Evolutionary conservation across 2,888 invertebrate species (phyloP), one percentile per base, ranked within the genome.

Genomic region (Tupiocoris notatus): DNA sequence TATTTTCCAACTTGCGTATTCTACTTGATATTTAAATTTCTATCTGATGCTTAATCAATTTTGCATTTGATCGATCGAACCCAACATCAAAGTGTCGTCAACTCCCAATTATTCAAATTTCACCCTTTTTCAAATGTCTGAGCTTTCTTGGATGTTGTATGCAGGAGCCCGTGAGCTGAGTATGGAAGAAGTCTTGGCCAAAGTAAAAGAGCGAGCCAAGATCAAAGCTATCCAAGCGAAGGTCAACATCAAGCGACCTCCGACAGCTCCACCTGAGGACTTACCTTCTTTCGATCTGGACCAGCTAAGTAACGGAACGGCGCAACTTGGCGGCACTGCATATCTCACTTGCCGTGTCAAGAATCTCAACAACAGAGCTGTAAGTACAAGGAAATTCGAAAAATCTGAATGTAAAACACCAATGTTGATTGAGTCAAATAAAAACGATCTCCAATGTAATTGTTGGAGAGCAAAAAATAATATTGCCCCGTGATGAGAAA

Each of bases 341-440:
- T 92, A 90, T 85, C 87, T 93, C 81, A 92, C 92, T 84, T 93
- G 93, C 85, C 89, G 91, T 82, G 91, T 92, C 82, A 88, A 90
- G 77, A 80, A 80, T 73, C 87, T 91, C 80, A 90, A 89, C 81
- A 92, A 92, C 83, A 86, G 92, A 82, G 89, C 89, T 81, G 89
- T 90, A 81, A 85, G 87, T 66, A 22, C 20, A n/a, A n/a, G n/a
- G 12, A 56, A 56, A 16, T 56, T 56, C 16, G 12, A 56, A 56
- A 12, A n/a, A n/a, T n/a, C n/a, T n/a, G n/a, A n/a, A n/a, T n/a
- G n/a, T n/a, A n/a, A n/a, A n/a, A n/a, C n/a, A n/a, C n/a, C n/a
- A n/a, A n/a, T n/a, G n/a, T n/a, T n/a, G n/a, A n/a, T n/a, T n/a
- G n/a, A n/a, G n/a, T n/a, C n/a, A n/a, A n/a, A n/a, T n/a, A n/a